phyloP scores from a whole-genome alignment of 2,113 vertebrate genomes.

The Crotalus horridus region DNA sequence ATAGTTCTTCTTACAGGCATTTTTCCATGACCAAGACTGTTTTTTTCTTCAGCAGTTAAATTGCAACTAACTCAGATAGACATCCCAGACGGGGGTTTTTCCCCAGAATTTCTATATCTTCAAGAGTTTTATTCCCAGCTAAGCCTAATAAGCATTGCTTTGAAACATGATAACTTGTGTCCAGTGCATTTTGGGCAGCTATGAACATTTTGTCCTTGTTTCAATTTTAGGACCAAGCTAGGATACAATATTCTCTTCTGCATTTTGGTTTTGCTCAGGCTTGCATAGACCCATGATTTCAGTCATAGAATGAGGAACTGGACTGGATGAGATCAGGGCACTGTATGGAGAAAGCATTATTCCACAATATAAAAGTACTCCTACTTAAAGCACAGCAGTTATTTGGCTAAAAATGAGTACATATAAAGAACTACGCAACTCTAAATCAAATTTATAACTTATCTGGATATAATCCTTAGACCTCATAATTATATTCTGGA shows the following conservation, averaged over 20 bases:
- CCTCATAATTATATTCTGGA: background rate
- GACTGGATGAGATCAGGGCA: background rate
- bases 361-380: background rate
- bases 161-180: background rate
- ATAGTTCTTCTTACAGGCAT: background rate
- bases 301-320: background rate
- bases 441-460: conserved; percentile 1
- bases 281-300: background rate
- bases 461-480: background rate
- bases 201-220: background rate
- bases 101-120: background rate
- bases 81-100: no score
- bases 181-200: background rate
- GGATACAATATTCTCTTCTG: background rate
- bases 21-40: background rate
- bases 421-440: background rate
- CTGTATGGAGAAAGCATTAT: background rate
- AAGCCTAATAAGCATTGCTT: background rate
- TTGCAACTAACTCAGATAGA: background rate
- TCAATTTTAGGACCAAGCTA: background rate
- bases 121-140: background rate
- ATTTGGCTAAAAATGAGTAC: background rate
- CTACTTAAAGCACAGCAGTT: background rate
- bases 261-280: background rate
- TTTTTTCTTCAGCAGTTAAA: background rate